Evolutionary conservation across 2,113 vertebrate genomes (phyloP), one percentile per base, ranked within the genome.

Genomic region (Bubo scandiacus): DNA sequence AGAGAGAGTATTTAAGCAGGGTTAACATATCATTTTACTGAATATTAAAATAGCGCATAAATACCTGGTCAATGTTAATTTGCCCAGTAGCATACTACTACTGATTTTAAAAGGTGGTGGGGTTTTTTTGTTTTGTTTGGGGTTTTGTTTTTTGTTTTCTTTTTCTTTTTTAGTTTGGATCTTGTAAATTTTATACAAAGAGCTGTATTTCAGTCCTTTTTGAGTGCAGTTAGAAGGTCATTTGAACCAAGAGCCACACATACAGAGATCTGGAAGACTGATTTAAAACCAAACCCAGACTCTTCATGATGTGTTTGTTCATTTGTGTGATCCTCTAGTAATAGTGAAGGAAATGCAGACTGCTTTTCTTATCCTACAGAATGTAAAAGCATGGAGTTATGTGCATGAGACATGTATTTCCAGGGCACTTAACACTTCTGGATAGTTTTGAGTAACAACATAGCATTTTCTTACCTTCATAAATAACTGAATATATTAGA

Each of bases 41-140:
- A 52, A 15, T 61, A 20, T 85, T 92, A 59, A 78, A 90, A 67
- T 36, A 61, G 14, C 40, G 38, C 16, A 74, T 51, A 80, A 88
- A 54, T 34, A 61, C 5, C 7, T 62, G 11, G 5, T 36, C 6
- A 15, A 5, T 73, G 30, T 43, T 81, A 12, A n/a, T 65, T 86
- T 93, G 25, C 54, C 15, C 52, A 43, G 15, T 70, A 82, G 21
- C 16, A 27, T 66, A 22, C 23, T 86, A 3, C 10, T 73, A 43
- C n/a, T 67, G 23, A 7, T 77, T 87, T 89, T 86, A 54, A 59
- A 85, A 82, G 7, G 3, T 57, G 5, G 2, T 58, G 59, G 10
- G 8, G 2, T 0, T 8, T 32, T 23, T 26, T 34, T n/a, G 5
- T 15, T 57, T 20, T 61, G 2, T 63, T 75, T 40, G 6, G 7